Base-by-base conservation (phyloP, 37 sponge, comb jelly and placozoan species). In the Oscarella lobularis region DNA sequence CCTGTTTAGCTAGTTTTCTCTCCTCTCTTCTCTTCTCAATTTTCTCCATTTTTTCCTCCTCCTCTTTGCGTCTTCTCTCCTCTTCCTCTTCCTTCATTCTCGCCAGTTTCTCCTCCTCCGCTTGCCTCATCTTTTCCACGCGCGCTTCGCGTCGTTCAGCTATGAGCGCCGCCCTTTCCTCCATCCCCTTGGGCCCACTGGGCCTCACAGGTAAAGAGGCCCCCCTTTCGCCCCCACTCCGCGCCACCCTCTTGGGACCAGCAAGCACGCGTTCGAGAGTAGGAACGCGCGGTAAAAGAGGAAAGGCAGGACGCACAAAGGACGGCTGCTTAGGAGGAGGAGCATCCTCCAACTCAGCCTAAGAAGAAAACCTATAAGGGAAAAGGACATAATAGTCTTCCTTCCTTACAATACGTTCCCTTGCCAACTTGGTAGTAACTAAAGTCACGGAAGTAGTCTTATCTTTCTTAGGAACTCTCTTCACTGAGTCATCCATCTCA, bases 121-220 rank as follows among this genome's bases (percentile, higher is more conserved):
- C 9, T 48, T 48, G 14, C 60, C 20, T 48, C 60, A 48, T 48
- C 60, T 20, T 48, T 20, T 48, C 14, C 60, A 48, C 20, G 9
- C 60, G 9, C 20, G 60, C 60, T 48, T 48, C 60, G 9, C 60
- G 9, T 20, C 60, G 9, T 48, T 48, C 60, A 27, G 60, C 20
- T 27, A 48, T 48, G 14, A 27, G 60, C 9, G 60, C 60, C 9
- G 60, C 20, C 20, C 60, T 48, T 20, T 9, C 9, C 20, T 48
- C 60, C 60, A 48, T 48, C 20, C 60, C 60, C 20, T 48, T 48
- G 60, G 20, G 60, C 9, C 60, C 60, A 9, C 9, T 20, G 14
- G 60, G 60, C 20, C 60, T 48, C 60, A 48, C 60, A 48, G 60
- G 60, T n/a, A n/a, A n/a, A n/a, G n/a, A n/a, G n/a, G n/a, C n/a